Evolutionary conservation across 2,888 invertebrate genomes (phyloP).

Genomic region (Drosophila prostipennis): DNA sequence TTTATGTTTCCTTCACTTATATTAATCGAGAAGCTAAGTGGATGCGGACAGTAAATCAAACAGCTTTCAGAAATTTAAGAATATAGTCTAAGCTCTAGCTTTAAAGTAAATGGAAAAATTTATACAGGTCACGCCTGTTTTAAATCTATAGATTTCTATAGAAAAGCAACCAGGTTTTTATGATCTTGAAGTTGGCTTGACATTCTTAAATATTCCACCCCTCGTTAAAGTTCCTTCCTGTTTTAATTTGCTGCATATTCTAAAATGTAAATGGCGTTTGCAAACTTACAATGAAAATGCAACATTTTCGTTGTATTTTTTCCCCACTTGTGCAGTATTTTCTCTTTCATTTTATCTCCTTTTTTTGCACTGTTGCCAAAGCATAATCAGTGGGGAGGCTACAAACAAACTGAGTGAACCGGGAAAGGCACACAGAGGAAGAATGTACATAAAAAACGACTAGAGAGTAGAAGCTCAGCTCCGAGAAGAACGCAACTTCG

Average conservation of each 20-base stretch:
- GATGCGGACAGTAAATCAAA: not conserved
- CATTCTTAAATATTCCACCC: slow-evolving; percentile 20
- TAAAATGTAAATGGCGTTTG: slow-evolving; percentile 63
- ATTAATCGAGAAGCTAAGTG: not conserved
- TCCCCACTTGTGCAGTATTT: slow-evolving; percentile 13
- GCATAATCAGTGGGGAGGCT: slow-evolving; percentile 50
- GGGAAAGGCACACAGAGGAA: slow-evolving; percentile 35
- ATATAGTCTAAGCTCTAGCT: not conserved
- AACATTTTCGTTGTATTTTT: slow-evolving; percentile 55
- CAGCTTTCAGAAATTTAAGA: not conserved
- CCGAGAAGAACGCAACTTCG: slow-evolving; percentile 47
- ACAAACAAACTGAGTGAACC: slow-evolving; percentile 61
- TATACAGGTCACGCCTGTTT: not conserved
- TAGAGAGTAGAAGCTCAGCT: slow-evolving; percentile 6
- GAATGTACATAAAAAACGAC: slow-evolving; percentile 13
- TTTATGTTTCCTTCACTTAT: not conserved
- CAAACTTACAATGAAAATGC: slow-evolving; percentile 53
- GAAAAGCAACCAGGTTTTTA: too few relatives aligned
- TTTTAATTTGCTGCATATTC: slow-evolving; percentile 73
- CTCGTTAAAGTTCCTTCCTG: slow-evolving; percentile 50
- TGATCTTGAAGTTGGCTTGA: slow-evolving; percentile 12
- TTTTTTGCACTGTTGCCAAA: slow-evolving; percentile 7
- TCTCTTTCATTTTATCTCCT: slow-evolving; percentile 9
- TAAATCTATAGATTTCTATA: too few relatives aligned
- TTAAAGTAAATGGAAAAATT: not conserved